Evolutionary conservation across 2,113 vertebrate species (phyloP).

Genomic region (Andinoacara biseriatus): DNA sequence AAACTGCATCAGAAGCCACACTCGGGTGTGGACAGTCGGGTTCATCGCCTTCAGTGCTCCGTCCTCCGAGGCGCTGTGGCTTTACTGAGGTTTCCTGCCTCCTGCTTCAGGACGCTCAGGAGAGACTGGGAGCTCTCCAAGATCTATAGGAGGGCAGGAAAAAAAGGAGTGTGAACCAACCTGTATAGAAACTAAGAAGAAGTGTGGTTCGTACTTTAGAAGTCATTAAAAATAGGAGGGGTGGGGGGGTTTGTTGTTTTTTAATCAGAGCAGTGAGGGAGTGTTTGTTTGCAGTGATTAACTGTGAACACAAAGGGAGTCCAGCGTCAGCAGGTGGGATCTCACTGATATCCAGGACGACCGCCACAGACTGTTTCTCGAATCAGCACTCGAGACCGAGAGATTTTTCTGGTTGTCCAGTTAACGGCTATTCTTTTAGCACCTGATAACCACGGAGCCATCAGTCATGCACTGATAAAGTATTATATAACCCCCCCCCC

Average conservation of each 20-base stretch:
- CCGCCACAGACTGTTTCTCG: neutral
- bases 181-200: neutral
- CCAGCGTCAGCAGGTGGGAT: constrained; percentile 19
- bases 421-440: neutral
- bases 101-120: constrained; percentile 87
- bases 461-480: neutral
- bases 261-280: constrained; percentile 52
- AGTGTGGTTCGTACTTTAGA: neutral
- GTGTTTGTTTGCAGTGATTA: constrained; percentile 52
- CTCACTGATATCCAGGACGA: neutral
- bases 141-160: constrained; percentile 79
- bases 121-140: constrained; percentile 93
- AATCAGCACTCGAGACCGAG: neutral
- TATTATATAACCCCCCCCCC: neutral
- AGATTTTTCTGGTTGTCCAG: neutral
- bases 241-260: constrained; percentile 46
- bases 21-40: neutral
- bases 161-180: neutral
- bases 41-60: neutral
- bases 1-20: constrained; percentile 21
- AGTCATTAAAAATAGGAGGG: neutral
- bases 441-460: neutral
- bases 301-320: constrained; percentile 34
- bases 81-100: constrained; percentile 85
- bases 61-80: constrained; percentile 37